Conservation (phyloP, 2,797 vertebrate genomes). For the Melanotaenia nigrans region DNA sequence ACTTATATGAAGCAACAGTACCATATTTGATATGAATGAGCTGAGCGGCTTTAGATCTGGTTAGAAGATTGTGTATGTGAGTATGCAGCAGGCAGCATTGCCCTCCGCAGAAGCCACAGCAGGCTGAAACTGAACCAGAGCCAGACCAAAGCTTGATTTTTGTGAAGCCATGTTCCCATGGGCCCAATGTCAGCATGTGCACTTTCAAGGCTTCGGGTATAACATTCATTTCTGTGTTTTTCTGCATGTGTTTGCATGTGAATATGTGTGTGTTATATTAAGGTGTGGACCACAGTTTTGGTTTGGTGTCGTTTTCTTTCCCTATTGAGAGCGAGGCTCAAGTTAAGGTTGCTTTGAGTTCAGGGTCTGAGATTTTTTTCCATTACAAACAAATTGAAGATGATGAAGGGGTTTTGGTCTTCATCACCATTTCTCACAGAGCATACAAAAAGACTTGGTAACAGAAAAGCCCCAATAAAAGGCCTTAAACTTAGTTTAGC, state of each 20-base stretch:
- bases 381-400: slow-evolving; percentile 42
- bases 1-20: slow-evolving; percentile 15
- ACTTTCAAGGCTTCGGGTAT: slow-evolving; percentile 26
- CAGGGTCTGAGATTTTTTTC: slow-evolving; percentile 46
- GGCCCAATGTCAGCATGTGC: slow-evolving; percentile 27
- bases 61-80: slow-evolving; percentile 45
- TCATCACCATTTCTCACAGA: slow-evolving; percentile 22
- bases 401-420: slow-evolving; percentile 38
- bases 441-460: slow-evolving; percentile 35
- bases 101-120: slow-evolving; percentile 69
- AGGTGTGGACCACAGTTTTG: slow-evolving; percentile 18
- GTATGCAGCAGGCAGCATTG: slow-evolving; percentile 46
- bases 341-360: slow-evolving; percentile 37
- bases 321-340: slow-evolving; percentile 14
- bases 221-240: slow-evolving; percentile 6
- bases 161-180: slow-evolving; percentile 62
- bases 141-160: slow-evolving; percentile 67
- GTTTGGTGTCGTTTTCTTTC: slow-evolving; percentile 19
- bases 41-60: slow-evolving; percentile 60
- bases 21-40: slow-evolving; percentile 58
- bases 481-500: slow-evolving; percentile 62
- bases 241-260: slow-evolving; percentile 22
- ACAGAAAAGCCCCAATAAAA: slow-evolving; percentile 47
- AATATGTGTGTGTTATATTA: slow-evolving; percentile 23
- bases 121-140: slow-evolving; percentile 62